Base-by-base conservation (phyloP, 2,888 invertebrate species). In the Eilema caniola region DNA sequence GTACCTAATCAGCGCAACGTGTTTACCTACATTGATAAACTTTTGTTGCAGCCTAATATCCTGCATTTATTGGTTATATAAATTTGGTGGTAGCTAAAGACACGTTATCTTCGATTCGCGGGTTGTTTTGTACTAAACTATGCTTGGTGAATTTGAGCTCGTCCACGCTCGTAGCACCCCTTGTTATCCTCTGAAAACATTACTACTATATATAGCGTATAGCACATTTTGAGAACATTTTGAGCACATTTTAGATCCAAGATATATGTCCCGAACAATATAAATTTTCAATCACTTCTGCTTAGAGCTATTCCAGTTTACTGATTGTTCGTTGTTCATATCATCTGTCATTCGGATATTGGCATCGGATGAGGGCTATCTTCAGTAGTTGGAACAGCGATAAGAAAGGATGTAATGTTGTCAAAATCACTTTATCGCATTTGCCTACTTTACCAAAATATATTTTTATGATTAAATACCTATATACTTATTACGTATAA, bases 1-100 rank as follows among this genome's bases (percentile, higher is more conserved):
- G 69, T 4, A 69, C 37, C 20, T 20, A 64, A 62, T 53, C 57
- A 57, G 24, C 23, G 11, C 57, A 59, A 59, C 28, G 28, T 59
- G 59, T 16, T 25, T 59, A 59, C 59, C 16, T 25, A 16, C 3
- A 59, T 59, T 28, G 59, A 59, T 59, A 59, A 59, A 28, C 0
- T 16, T 56, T 56, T 37, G 61, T 64, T 33, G 2, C 31, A 25
- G 16, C 59, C 3, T n/a, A 53, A 53, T 53, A 10, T n/a, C n/a
- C 53, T 53, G 5, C n/a, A 53, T n/a, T 16, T 47, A 47, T 47
- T n/a, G 1, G 53, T n/a, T 20, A 47, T 16, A 28, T 28, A 28
- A 28, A 28, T n/a, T n/a, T n/a, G n/a, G n/a, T 28, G 28, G 28
- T 28, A 28, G 28, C n/a, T n/a, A n/a, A n/a, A n/a, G n/a, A n/a